A percentile compares a stretch with the other conserved stretches of the same genome.
These are phyloP conservation scores for Arizona elegans DNA, from an alignment of 2,113 vertebrate species.

Conservation along the genomic window DNA sequence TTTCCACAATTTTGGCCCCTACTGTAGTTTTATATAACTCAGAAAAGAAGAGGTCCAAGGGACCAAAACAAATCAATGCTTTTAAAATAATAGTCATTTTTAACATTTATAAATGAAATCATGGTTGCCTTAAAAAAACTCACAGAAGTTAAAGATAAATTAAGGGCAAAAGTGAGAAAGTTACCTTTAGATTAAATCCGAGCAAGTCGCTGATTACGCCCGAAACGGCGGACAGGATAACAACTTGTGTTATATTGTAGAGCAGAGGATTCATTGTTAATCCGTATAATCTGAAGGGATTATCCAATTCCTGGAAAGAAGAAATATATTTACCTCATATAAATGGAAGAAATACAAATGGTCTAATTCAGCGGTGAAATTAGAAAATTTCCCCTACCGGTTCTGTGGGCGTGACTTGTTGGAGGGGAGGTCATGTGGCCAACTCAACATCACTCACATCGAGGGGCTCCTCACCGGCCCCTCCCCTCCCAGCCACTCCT, in stretches of 20 bases:
- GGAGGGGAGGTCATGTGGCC: too few relatives aligned
- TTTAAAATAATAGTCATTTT: background rate
- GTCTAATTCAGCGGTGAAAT: background rate
- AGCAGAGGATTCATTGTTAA: slow-evolving; percentile 98
- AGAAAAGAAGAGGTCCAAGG: background rate
- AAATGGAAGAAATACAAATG: background rate
- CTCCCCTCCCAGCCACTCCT: too few relatives aligned
- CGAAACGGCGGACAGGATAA: slow-evolving; percentile 96
- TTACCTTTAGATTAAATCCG: slow-evolving; percentile 97
- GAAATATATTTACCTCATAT: slow-evolving; percentile 2
- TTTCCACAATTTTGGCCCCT: too few relatives aligned
- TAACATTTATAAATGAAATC: background rate
- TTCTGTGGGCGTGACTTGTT: too few relatives aligned
- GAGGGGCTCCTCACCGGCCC: too few relatives aligned
- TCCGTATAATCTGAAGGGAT: slow-evolving; percentile 92
- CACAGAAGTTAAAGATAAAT: background rate
- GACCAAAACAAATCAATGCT: background rate
- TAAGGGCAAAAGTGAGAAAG: background rate
- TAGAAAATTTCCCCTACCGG: too few relatives aligned
- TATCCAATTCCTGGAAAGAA: slow-evolving; percentile 84
- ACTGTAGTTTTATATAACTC: background rate
- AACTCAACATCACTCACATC: too few relatives aligned
- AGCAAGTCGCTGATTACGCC: slow-evolving; percentile 97
- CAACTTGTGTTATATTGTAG: slow-evolving; percentile 98
- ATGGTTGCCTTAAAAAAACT: background rate